Conservation (phyloP, 2,113 vertebrate species). For the Pantherophis guttatus region DNA sequence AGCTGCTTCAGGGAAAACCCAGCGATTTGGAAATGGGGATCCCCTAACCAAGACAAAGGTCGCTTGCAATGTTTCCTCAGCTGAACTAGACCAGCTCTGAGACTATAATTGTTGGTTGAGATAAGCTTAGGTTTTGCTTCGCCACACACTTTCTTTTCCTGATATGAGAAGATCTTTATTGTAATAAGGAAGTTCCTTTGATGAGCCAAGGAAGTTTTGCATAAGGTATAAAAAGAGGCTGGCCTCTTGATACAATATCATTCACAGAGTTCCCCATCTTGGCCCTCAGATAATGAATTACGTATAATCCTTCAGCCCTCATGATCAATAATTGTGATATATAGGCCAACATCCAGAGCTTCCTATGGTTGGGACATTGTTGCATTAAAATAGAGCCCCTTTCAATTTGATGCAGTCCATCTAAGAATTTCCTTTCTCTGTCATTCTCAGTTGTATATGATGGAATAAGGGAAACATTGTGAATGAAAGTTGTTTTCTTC, state of each 20-base stretch:
- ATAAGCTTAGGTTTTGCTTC: background rate
- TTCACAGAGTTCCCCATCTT: background rate
- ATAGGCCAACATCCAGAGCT: background rate
- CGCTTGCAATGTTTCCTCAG: background rate
- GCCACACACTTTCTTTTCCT: background rate
- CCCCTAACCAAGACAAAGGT: background rate
- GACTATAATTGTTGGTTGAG: background rate
- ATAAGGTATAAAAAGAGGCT: background rate
- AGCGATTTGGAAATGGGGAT: background rate
- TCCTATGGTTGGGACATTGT: background rate
- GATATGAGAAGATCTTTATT: background rate
- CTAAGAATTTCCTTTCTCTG: background rate
- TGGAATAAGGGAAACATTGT: background rate
- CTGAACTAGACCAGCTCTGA: background rate
- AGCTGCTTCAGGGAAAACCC: background rate
- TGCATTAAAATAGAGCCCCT: background rate
- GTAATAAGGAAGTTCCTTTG: background rate
- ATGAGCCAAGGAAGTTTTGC: background rate
- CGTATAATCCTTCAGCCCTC: background rate
- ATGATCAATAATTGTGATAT: background rate
- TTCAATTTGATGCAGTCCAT: background rate
- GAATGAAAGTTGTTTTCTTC: background rate
- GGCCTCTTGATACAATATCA: background rate
- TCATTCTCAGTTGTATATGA: background rate
- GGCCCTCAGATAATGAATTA: background rate